Evolutionary conservation across 30 jellyfish, hydroid and myxozoan species (phyloP).

Genomic region (Nemopilema nomurai): DNA sequence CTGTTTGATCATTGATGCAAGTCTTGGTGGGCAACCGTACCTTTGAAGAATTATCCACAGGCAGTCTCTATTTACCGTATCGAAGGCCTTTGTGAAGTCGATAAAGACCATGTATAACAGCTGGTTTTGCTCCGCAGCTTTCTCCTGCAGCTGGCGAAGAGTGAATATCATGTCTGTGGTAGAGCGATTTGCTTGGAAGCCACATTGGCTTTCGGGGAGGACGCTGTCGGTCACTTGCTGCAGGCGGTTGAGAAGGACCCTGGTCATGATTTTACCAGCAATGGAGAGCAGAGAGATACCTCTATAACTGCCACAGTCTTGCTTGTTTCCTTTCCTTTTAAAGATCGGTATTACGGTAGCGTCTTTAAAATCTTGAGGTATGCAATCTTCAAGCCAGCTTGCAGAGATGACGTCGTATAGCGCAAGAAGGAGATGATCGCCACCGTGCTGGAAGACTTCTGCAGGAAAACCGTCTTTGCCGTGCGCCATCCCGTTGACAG

Average conservation of each 20-base stretch:
- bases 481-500: too few relatives aligned
- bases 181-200: neutral
- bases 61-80: too few relatives aligned
- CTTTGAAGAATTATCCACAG: too few relatives aligned
- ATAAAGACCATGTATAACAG: too few relatives aligned
- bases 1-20: too few relatives aligned
- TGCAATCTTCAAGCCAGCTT: neutral
- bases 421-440: neutral
- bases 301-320: constrained; percentile 15
- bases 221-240: neutral
- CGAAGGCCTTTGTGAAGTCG: too few relatives aligned
- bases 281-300: constrained; percentile 29
- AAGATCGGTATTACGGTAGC: constrained; percentile 24
- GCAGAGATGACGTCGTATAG: neutral
- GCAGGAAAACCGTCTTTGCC: too few relatives aligned
- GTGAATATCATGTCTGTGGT: neutral
- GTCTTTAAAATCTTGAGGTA: constrained; percentile 45
- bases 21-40: too few relatives aligned
- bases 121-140: too few relatives aligned
- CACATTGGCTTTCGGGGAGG: neutral
- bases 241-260: constrained; percentile 23
- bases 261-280: constrained; percentile 32
- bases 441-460: neutral
- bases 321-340: constrained; percentile 26
- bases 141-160: neutral